phyloP scores from a whole-genome alignment of 2,888 invertebrate genomes.

The Polyploca ridens region DNA sequence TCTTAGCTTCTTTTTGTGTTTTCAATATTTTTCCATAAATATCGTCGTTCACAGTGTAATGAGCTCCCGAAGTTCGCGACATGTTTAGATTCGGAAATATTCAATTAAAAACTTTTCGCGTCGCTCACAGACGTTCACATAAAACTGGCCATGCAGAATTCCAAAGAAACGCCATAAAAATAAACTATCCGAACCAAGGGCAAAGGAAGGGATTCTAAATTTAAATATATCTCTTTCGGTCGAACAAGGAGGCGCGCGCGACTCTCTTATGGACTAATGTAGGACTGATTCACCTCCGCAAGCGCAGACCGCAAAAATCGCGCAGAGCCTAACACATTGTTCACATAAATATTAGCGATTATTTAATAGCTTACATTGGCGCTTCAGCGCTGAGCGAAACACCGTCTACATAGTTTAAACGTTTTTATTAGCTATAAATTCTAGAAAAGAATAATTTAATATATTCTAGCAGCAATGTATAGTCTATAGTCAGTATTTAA shows the following conservation, averaged over 20 bases:
- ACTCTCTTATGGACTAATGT: conserved; percentile 78
- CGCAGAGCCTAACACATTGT: conserved; percentile 71
- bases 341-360: conserved; percentile 70
- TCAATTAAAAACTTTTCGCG: conserved; percentile 33
- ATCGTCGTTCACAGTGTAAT: conserved; percentile 78
- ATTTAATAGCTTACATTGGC: conserved; percentile 42
- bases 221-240: conserved; percentile 73
- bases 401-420: neutral
- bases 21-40: conserved; percentile 77
- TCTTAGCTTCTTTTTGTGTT: conserved; percentile 52
- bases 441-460: neutral
- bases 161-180: conserved; percentile 53
- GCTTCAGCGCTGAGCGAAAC: conserved; percentile 29
- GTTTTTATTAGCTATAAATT: neutral
- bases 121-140: conserved; percentile 49
- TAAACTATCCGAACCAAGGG: conserved; percentile 58
- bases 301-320: conserved; percentile 73
- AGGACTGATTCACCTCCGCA: conserved; percentile 77
- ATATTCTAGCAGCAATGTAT: neutral
- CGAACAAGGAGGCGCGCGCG: conserved; percentile 74
- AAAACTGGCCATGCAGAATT: conserved; percentile 60
- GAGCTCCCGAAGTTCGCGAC: conserved; percentile 60
- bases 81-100: conserved; percentile 26
- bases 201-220: conserved; percentile 74
- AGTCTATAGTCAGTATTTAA: neutral